Percentiles rank a stretch among this genome's conserved stretches.
Conservation (phyloP, 2,113 vertebrate species). For the human region DNA sequence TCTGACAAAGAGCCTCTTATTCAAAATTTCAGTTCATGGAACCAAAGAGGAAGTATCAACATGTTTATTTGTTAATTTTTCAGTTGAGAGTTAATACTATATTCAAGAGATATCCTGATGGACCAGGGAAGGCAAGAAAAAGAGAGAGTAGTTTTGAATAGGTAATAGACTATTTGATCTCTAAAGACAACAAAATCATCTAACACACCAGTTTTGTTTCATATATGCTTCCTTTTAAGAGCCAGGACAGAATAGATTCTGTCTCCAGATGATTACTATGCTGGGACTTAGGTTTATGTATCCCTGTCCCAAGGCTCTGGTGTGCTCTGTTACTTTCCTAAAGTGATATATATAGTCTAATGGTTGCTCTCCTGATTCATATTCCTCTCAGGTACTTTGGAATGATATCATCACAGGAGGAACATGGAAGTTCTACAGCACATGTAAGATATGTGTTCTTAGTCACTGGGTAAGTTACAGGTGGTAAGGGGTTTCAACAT, state of each 20-base stretch:
- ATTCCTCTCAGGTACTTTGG: background rate
- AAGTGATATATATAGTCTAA: background rate
- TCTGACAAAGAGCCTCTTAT: background rate
- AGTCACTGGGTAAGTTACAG: background rate
- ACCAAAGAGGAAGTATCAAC: background rate
- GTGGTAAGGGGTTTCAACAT: background rate
- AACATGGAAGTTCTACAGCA: background rate
- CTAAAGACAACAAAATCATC: background rate
- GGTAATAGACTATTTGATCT: background rate
- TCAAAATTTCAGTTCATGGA: background rate
- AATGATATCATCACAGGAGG: background rate
- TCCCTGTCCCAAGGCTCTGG: background rate
- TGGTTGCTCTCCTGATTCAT: background rate
- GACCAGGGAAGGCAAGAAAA: background rate
- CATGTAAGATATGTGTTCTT: background rate
- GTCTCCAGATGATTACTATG: background rate
- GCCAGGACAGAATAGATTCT: background rate
- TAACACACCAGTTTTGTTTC: background rate
- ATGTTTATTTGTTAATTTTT: background rate
- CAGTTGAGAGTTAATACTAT: background rate
- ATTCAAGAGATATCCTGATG: background rate
- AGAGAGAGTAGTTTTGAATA: background rate
- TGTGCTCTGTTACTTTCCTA: background rate
- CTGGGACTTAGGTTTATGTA: background rate
- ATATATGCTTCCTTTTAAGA: background rate